Conservation (phyloP, 2,113 vertebrate genomes). For the Rhizomys pruinosus region DNA sequence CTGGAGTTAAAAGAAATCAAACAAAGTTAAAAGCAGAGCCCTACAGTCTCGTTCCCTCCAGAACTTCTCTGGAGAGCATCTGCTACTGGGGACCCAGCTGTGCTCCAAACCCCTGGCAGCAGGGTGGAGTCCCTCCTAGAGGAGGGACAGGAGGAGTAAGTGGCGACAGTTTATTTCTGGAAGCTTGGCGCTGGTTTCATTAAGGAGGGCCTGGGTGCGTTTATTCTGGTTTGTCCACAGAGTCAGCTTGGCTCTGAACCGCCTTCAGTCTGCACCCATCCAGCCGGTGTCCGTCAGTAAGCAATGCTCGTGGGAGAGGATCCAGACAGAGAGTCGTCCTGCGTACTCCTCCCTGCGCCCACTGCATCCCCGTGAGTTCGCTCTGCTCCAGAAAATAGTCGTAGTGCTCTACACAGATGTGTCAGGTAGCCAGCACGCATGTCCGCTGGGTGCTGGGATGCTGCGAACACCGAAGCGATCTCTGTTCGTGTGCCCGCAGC, state of each 20-base stretch:
- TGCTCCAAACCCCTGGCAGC: background rate
- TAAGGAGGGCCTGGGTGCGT: slow-evolving; percentile 82
- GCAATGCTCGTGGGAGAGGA: too few species aligned
- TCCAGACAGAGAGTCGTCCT: too few species aligned
- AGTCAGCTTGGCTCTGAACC: slow-evolving; percentile 74
- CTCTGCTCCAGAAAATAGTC: too few species aligned
- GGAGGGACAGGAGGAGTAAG: slow-evolving; percentile 68
- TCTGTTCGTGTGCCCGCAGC: too few species aligned
- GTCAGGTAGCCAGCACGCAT: too few species aligned
- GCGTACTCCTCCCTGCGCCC: too few species aligned
- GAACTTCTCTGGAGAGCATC: slow-evolving; percentile 14
- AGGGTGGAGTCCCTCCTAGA: slow-evolving; percentile 26
- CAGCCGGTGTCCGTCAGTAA: too few species aligned
- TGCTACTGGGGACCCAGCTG: background rate
- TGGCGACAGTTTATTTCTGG: slow-evolving; percentile 90
- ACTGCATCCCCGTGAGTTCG: too few species aligned
- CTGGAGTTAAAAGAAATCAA: slow-evolving; percentile 1
- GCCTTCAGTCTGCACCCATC: too few species aligned
- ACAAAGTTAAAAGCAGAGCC: background rate
- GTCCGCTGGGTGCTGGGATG: too few species aligned
- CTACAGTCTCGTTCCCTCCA: background rate
- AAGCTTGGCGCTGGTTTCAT: slow-evolving; percentile 80
- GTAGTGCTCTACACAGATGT: too few species aligned
- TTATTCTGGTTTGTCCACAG: slow-evolving; percentile 86
- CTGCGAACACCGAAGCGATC: too few species aligned